Evolutionary conservation across 2,113 vertebrate species (phyloP), one percentile per base, ranked within the genome.

Genomic region (Nothocercus nigrocapillus): DNA sequence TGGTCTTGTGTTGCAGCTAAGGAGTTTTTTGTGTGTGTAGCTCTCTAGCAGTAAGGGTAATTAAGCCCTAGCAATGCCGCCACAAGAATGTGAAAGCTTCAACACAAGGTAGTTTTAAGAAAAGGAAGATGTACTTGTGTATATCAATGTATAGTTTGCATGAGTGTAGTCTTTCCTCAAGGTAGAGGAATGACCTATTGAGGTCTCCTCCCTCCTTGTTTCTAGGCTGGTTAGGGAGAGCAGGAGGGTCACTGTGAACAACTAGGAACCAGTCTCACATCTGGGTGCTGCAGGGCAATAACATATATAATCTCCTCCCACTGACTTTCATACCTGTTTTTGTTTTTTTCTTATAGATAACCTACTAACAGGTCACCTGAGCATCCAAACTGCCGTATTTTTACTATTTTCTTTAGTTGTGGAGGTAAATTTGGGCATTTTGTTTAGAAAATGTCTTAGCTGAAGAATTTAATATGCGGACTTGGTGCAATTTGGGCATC

Each of bases 261-360:
- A 11, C 1, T 13, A 20, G 75, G 67, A 72, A 0, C 12, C 45
- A 42, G 45, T 15, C 24, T 56, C n/a, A 24, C 12, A 2, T 3
- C 3, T 16, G 45, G 27, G 6, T n/a, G 51, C 70, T 70, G 47
- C 24, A 44, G 51, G 66, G n/a, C 24, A 70, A 6, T 17, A 40
- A 74, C 0, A 0, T 25, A 8, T 15, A 2, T 1, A 1, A 16
- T 89, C 38, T 67, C 20, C 51, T 79, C 56, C 30, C 5, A 0
- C 36, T 2, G 17, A 2, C 36, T 67, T 62, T 28, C 45, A 38
- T 28, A 10, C 19, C 20, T 69, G 44, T 16, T 21, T 36, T 54
- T 64, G 64, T 36, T 45, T 68, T 32, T 58, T 58, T 54, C 25
- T 79, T 45, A 32, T 20, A 70, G 32, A 89, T 6, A 21, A 7